phyloP scores from a whole-genome alignment of 2,797 vertebrate genomes.

The Anomalospiza imberbis region DNA sequence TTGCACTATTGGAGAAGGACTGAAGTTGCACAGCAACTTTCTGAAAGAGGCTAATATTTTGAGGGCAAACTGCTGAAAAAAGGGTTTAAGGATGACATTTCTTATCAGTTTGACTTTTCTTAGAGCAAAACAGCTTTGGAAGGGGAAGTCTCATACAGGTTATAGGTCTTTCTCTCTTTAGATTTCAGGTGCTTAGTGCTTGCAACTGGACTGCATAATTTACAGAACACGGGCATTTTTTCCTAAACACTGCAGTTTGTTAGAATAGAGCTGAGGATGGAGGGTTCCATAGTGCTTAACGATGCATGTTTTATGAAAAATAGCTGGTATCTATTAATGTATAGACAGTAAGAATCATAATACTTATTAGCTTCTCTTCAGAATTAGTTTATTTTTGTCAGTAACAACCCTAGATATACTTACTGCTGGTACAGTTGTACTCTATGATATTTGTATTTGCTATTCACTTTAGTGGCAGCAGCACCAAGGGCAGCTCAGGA shows the following conservation, averaged over 20 bases:
- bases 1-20: constrained; percentile 86
- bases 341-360: constrained; percentile 89
- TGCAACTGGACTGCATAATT: constrained; percentile 80
- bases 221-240: constrained; percentile 80
- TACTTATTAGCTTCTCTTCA: constrained; percentile 85
- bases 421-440: constrained; percentile 99
- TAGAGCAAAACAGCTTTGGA: constrained; percentile 68
- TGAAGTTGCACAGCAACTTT: constrained; percentile 70
- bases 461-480: constrained; percentile 80
- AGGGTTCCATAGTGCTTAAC: constrained; percentile 87
- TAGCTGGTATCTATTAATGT: constrained; percentile 99
- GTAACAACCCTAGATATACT: constrained; percentile 91
- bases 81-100: constrained; percentile 73
- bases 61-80: constrained; percentile 81
- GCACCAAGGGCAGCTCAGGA: constrained; percentile 81
- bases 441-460: constrained; percentile 80
- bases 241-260: constrained; percentile 83
- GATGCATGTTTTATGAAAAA: constrained; percentile 87
- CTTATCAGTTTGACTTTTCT: constrained; percentile 69
- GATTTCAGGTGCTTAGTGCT: constrained; percentile 78
- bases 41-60: constrained; percentile 71
- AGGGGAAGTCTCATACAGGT: constrained; percentile 78
- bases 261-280: constrained; percentile 79
- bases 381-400: constrained; percentile 89
- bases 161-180: constrained; percentile 77